Evolutionary conservation across 2,797 vertebrate genomes (phyloP).

Genomic region (Tympanoctomys barrerae): DNA sequence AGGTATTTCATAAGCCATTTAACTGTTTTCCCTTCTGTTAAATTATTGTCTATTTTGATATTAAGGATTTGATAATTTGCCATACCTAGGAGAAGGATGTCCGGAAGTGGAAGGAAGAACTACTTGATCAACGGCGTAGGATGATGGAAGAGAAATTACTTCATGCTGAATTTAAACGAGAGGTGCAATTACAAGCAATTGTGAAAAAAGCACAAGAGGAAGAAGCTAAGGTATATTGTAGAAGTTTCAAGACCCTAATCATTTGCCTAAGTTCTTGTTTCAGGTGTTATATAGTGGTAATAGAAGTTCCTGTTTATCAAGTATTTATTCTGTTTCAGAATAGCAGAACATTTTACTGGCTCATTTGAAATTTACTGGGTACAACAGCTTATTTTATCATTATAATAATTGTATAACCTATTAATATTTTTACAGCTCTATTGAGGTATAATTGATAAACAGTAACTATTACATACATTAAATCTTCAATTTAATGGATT

Average conservation of each 20-base stretch:
- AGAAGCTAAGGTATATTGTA: slow-evolving; percentile 94
- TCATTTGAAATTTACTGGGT: slow-evolving; percentile 35
- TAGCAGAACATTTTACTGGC: background rate
- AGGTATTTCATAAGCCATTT: background rate
- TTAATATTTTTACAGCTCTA: background rate
- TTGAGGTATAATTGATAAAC: slow-evolving; percentile 46
- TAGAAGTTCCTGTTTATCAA: slow-evolving; percentile 38
- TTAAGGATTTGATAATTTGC: background rate
- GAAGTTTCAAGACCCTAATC: background rate
- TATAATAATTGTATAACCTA: background rate
- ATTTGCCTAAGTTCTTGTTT: background rate
- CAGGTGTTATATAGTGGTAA: background rate
- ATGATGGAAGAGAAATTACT: slow-evolving; percentile 99
- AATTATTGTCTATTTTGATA: background rate
- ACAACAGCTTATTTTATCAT: slow-evolving; percentile 15
- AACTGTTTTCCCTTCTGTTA: background rate
- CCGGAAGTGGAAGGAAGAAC: slow-evolving; percentile 98
- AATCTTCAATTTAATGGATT: slow-evolving; percentile 40
- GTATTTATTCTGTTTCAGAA: background rate
- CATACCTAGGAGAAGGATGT: slow-evolving; percentile 96
- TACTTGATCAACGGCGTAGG: slow-evolving; percentile 95
- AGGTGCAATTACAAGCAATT: slow-evolving; percentile 98
- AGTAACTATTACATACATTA: slow-evolving; percentile 9
- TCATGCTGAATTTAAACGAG: slow-evolving; percentile 98
- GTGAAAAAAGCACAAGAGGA: slow-evolving; percentile 99